Evolutionary conservation across 2,113 vertebrate genomes (phyloP), one percentile per base, ranked within the genome.

Genomic region (Callospermophilus lateralis): DNA sequence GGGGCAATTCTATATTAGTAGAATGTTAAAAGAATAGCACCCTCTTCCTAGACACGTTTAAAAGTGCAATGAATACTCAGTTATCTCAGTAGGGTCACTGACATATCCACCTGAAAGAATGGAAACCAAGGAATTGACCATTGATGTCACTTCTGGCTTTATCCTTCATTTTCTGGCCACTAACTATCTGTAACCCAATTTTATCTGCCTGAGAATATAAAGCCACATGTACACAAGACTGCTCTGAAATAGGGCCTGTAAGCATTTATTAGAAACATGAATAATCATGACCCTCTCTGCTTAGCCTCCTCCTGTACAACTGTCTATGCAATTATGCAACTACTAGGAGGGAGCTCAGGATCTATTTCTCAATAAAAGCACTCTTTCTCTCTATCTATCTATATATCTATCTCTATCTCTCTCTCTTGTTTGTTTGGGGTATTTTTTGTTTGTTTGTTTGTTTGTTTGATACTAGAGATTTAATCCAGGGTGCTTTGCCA

Each of bases 241-340:
- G 77, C 89, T 95, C 58, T 93, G 68, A 97, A 98, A 68, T 95
- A 4, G 34, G 67, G 32, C 63, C 13, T 4, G 11, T 88, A 74
- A 12, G 95, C 96, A 95, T 93, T 89, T 97, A 97, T 98, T 97
- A 92, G 72, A 97, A 98, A 90, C 39, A 93, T 95, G 39, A 90
- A 37, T 70, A 97, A 80, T 11, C 10, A 20, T 70, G 67, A 42
- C 84, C 76, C 32, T 76, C 32, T 90, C 85, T 34, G 74, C 32
- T 94, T 1, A 0, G 19, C 73, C 51, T 73, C 95, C 70, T 32
- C 67, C 92, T 97, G 89, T 51, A 90, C 93, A 93, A 97, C 89
- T 61, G 42, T 73, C 74, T 97, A 45, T 84, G n/a, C 85, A 92
- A 48, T 34, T 78, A 89, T 84, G n/a, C 85, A 92, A 48, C 34